Evolutionary conservation across 1,140 invertebrate genomes (phyloP).

Genomic region (Lepidurus arcticus): DNA sequence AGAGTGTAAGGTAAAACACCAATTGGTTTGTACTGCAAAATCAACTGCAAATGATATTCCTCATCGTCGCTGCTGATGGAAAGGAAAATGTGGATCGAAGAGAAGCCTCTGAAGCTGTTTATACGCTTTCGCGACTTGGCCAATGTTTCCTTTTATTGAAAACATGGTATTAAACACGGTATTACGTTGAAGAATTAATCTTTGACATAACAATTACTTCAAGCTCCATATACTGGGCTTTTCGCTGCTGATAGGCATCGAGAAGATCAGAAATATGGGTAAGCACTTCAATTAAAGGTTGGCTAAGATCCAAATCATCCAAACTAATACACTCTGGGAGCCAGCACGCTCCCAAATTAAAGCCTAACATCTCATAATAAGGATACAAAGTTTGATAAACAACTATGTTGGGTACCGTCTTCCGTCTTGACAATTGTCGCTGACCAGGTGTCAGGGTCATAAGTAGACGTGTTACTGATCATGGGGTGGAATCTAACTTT

Average conservation of each 20-base stretch:
- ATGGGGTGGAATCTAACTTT: conserved; percentile 26
- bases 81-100: too few species aligned
- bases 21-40: too few species aligned
- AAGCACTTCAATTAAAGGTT: conserved; percentile 6
- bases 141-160: too few species aligned
- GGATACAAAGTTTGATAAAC: neutral
- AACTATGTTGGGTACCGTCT: neutral
- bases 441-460: neutral
- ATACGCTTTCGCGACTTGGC: too few species aligned
- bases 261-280: conserved; percentile 22
- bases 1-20: too few species aligned
- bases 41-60: too few species aligned
- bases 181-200: neutral
- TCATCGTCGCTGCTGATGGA: too few species aligned
- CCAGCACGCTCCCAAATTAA: neutral
- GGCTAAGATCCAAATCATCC: conserved; percentile 7
- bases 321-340: conserved; percentile 14
- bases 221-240: neutral
- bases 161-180: too few species aligned
- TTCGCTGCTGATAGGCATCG: neutral
- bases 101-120: too few species aligned
- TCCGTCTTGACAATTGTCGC: neutral
- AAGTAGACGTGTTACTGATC: neutral
- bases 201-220: neutral
- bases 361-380: neutral